Evolutionary conservation across 2,797 vertebrate species (phyloP).

Genomic region (Linurgus olivaceus): DNA sequence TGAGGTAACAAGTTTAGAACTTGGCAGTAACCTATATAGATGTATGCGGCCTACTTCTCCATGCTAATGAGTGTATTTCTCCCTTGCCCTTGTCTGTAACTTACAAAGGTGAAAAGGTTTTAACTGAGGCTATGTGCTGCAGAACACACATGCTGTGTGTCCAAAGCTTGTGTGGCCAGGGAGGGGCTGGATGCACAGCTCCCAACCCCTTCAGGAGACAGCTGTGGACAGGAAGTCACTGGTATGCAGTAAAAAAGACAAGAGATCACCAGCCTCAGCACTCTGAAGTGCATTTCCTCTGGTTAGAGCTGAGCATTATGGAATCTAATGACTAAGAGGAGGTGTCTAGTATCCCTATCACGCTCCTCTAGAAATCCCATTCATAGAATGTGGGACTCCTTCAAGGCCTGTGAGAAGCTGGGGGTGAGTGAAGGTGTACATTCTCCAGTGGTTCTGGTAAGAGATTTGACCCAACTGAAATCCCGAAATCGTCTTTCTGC

Average conservation of each 20-base stretch:
- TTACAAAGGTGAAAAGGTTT: not conserved
- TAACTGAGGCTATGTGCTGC: not conserved
- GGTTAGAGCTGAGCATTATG: not conserved
- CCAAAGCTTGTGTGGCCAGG: not conserved
- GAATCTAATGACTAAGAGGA: not conserved
- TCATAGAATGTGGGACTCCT: not conserved
- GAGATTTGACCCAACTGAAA: not conserved
- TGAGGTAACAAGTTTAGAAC: not conserved
- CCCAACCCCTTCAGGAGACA: not conserved
- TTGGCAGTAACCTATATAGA: not conserved
- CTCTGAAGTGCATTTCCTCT: not conserved
- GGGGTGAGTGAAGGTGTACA: not conserved
- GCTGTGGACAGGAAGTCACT: not conserved
- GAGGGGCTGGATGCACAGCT: not conserved
- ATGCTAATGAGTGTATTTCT: not conserved
- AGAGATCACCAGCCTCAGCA: not conserved
- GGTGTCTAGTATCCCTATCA: not conserved
- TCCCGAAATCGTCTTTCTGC: not conserved
- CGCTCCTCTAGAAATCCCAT: not conserved
- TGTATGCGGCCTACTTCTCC: not conserved
- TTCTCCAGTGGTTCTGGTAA: not conserved
- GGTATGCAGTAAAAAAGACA: not conserved
- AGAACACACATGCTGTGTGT: fast-evolving
- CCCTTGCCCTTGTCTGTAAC: not conserved
- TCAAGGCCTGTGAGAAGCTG: not conserved